phyloP scores from a whole-genome alignment of 2,888 invertebrate genomes.

The Drosophila setosimentum region DNA sequence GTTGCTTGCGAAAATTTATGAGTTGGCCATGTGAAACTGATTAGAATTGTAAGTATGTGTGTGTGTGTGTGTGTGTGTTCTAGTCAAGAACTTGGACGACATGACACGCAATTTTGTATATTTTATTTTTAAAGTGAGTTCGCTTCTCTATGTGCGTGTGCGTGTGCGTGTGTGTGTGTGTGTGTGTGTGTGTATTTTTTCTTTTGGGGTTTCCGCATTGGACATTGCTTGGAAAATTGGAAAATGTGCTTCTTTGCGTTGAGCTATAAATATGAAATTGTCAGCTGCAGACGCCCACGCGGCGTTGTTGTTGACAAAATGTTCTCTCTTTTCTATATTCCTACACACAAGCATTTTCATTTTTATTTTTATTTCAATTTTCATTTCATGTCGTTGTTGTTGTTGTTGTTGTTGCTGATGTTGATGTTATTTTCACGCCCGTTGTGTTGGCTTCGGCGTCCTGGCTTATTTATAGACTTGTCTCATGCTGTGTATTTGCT shows the following conservation, averaged over 20 bases:
- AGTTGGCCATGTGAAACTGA: conserved; percentile 76
- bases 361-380: conserved; percentile 34
- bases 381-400: conserved; percentile 37
- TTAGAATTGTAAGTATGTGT: conserved; percentile 42
- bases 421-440: conserved; percentile 69
- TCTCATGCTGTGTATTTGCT: conserved; percentile 82
- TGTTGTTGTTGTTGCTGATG: conserved; percentile 46
- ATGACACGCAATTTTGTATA: conserved; percentile 53
- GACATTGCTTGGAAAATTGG: conserved; percentile 40
- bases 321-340: conserved; percentile 9
- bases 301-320: conserved; percentile 61
- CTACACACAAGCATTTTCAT: conserved; percentile 33
- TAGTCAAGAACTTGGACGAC: conserved; percentile 29
- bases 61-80: neutral
- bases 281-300: conserved; percentile 80
- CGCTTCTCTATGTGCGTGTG: neutral
- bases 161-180: neutral
- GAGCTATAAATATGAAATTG: conserved; percentile 75
- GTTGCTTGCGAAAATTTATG: conserved; percentile 72
- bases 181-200: conserved; percentile 10
- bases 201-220: conserved; percentile 52
- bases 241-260: conserved; percentile 28
- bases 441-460: conserved; percentile 29
- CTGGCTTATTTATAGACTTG: conserved; percentile 82
- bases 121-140: conserved; percentile 46